A percentile compares a stretch with the other conserved stretches of the same genome.
phyloP scores from a whole-genome alignment of 2,113 vertebrate species.

The Pseudopodoces humilis region DNA sequence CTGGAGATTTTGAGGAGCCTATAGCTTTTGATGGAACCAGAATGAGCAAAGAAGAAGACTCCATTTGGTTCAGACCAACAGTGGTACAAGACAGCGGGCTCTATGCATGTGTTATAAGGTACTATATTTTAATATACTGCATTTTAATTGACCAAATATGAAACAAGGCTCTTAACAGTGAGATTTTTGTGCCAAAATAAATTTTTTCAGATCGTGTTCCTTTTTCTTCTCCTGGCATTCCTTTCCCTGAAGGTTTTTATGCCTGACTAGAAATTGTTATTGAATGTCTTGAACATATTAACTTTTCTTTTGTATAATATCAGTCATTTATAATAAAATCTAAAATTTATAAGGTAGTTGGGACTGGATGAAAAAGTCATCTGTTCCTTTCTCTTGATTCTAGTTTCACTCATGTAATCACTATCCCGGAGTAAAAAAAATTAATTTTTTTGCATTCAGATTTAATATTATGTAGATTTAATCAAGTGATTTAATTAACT shows the following conservation, averaged over 20 bases:
- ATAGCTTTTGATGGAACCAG: slow-evolving; percentile 95
- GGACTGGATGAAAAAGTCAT: background rate
- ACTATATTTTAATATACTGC: slow-evolving; percentile 50
- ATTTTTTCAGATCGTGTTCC: background rate
- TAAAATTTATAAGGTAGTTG: background rate
- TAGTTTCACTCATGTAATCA: background rate
- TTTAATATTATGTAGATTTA: background rate
- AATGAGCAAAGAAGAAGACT: slow-evolving; percentile 99
- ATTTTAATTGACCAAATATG: background rate
- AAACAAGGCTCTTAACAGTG: background rate
- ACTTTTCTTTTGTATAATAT: background rate
- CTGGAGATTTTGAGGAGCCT: slow-evolving; percentile 97
- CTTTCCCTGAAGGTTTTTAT: background rate
- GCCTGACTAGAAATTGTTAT: background rate
- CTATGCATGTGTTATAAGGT: slow-evolving; percentile 98
- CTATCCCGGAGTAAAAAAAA: background rate
- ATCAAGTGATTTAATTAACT: background rate
- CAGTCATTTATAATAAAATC: background rate
- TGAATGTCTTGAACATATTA: background rate
- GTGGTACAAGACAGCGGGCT: slow-evolving; percentile 93
- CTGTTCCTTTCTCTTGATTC: background rate
- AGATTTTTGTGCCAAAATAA: background rate
- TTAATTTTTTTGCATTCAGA: background rate
- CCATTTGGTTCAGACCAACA: slow-evolving; percentile 98
- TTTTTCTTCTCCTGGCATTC: background rate